phyloP scores from a whole-genome alignment of 2,888 invertebrate genomes.

The Sarcophaga variegata region DNA sequence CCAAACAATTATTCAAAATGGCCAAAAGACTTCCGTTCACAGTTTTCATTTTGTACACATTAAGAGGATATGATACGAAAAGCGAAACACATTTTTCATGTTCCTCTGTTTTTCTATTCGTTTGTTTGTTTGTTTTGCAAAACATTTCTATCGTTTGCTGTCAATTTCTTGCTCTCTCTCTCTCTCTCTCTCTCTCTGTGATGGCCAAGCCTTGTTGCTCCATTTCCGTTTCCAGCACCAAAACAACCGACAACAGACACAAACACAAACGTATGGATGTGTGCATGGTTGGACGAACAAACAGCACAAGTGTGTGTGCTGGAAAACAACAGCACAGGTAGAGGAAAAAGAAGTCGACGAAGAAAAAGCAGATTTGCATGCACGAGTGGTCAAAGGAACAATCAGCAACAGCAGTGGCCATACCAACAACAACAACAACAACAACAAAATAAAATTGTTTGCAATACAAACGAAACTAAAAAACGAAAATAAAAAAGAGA shows the following conservation, averaged over 20 bases:
- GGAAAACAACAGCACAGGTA: neutral
- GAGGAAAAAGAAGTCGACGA: too few species aligned
- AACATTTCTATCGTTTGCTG: neutral
- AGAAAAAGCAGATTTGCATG: neutral
- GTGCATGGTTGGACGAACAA: neutral
- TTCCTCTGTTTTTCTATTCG: neutral
- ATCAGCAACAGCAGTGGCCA: slow-evolving; percentile 6
- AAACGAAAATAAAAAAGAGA: neutral
- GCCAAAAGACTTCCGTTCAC: slow-evolving; percentile 67
- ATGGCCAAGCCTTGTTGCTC: slow-evolving; percentile 40
- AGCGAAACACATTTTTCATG: slow-evolving; percentile 1
- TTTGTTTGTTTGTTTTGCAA: slow-evolving; percentile 4
- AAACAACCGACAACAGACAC: slow-evolving; percentile 2
- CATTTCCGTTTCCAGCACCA: slow-evolving; percentile 52
- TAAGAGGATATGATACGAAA: neutral
- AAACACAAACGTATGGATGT: neutral
- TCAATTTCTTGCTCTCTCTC: neutral
- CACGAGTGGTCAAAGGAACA: slow-evolving; percentile 14
- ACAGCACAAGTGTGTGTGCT: neutral
- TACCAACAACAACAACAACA: slow-evolving; percentile 3
- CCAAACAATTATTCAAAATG: slow-evolving; percentile 68
- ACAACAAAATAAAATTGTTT: neutral
- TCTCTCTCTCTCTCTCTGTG: neutral
- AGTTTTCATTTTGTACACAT: neutral
- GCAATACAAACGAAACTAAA: too few species aligned